phyloP scores from a whole-genome alignment of 2,797 vertebrate species.

The Silurus aristotelis region DNA sequence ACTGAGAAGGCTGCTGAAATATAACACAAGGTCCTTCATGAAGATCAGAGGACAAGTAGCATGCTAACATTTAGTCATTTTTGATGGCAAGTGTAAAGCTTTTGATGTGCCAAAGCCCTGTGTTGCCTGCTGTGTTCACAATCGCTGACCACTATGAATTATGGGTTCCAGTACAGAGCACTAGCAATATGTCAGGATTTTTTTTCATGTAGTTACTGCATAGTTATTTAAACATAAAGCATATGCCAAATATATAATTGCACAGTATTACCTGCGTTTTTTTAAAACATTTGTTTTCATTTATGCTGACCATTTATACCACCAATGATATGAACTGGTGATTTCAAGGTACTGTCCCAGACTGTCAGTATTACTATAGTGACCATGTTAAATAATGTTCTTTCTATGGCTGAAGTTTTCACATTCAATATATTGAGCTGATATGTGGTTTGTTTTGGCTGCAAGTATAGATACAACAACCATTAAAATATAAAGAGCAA shows the following conservation, averaged over 20 bases:
- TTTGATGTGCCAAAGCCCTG: slow-evolving; percentile 56
- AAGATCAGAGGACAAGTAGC: slow-evolving; percentile 59
- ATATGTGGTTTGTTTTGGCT: background rate
- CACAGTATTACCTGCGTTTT: background rate
- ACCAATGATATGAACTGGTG: background rate
- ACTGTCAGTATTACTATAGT: background rate
- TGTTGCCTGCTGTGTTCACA: slow-evolving; percentile 20
- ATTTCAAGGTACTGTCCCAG: background rate
- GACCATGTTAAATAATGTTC: background rate
- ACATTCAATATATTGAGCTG: background rate
- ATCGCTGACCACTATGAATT: background rate
- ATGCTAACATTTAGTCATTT: slow-evolving; percentile 73
- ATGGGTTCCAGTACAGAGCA: background rate
- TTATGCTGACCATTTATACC: background rate
- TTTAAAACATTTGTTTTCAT: background rate
- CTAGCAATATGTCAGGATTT: background rate
- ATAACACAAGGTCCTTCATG: slow-evolving; percentile 70
- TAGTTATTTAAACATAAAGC: background rate
- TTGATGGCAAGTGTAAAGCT: slow-evolving; percentile 65
- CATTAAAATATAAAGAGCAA: background rate
- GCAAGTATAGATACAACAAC: background rate
- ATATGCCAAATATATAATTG: background rate
- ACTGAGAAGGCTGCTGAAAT: slow-evolving; percentile 67
- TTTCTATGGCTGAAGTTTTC: background rate
- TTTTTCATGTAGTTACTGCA: background rate